Evolutionary conservation across 2,113 vertebrate species (phyloP).

Genomic region (Drymodes brunneopygia): DNA sequence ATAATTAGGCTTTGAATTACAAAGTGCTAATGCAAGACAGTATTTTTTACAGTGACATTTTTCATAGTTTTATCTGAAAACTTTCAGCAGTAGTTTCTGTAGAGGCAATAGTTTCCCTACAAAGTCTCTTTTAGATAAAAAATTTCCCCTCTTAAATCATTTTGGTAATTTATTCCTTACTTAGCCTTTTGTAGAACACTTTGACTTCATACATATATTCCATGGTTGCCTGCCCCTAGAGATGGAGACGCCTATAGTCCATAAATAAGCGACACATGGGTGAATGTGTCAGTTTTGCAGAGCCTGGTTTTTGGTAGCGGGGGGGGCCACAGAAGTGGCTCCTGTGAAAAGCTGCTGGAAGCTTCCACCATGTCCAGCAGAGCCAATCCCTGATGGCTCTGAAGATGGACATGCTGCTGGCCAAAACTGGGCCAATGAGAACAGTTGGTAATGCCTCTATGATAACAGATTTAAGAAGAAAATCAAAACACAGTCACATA

Average conservation of each 20-base stretch:
- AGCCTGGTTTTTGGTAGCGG: neutral
- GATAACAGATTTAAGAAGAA: neutral
- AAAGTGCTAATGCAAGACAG: neutral
- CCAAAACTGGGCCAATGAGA: neutral
- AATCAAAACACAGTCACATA: neutral
- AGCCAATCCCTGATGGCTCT: neutral
- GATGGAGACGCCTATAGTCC: neutral
- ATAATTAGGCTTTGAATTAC: neutral
- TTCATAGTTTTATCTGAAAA: neutral
- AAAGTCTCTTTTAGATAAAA: neutral
- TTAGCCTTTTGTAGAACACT: neutral
- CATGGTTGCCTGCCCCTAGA: neutral
- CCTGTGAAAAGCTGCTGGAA: neutral
- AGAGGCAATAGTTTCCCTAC: neutral
- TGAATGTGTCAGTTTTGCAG: neutral
- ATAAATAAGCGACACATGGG: rapidly evolving
- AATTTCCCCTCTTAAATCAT: neutral
- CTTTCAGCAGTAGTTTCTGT: neutral
- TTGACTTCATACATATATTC: neutral
- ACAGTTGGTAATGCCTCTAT: neutral
- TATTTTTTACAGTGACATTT: neutral
- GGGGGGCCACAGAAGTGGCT: neutral
- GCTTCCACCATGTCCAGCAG: neutral
- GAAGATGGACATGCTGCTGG: neutral
- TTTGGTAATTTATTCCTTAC: neutral